Evolutionary conservation across 2,797 vertebrate species (phyloP).

Genomic region (Triplophysa bombifrons): DNA sequence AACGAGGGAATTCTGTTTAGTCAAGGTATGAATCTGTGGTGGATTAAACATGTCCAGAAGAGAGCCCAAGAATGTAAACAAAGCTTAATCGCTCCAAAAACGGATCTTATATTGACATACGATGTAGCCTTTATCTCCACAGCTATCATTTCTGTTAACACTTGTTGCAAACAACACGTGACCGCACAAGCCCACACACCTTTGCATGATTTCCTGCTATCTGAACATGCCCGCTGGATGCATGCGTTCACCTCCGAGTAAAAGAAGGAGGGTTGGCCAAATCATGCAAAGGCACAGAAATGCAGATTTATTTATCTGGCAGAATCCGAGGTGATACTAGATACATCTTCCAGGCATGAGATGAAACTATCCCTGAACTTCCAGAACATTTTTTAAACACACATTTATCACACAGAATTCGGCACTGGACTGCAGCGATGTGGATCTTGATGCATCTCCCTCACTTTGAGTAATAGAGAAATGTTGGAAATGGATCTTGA

Average conservation of each 20-base stretch:
- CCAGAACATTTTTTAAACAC: slow-evolving; percentile 52
- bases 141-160: slow-evolving; percentile 22
- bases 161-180: slow-evolving; percentile 6
- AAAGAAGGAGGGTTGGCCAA: slow-evolving; percentile 10
- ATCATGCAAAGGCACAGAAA: slow-evolving; percentile 27
- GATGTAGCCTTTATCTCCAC: slow-evolving; percentile 32
- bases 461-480: slow-evolving; percentile 23
- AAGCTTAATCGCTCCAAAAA: slow-evolving; percentile 18
- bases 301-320: slow-evolving; percentile 42
- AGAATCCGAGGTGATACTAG: slow-evolving; percentile 35
- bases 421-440: slow-evolving; percentile 31
- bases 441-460: slow-evolving; percentile 28
- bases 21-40: slow-evolving; percentile 1
- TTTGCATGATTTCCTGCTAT: not conserved
- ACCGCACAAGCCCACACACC: slow-evolving; percentile 11
- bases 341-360: slow-evolving; percentile 43
- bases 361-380: slow-evolving; percentile 58
- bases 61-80: slow-evolving; percentile 54
- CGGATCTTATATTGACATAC: not conserved
- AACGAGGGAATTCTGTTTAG: not conserved
- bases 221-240: not conserved
- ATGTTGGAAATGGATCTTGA: slow-evolving; percentile 29
- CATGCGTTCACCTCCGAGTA: not conserved
- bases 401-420: slow-evolving; percentile 57
- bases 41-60: slow-evolving; percentile 29